phyloP scores from a whole-genome alignment of 1,140 invertebrate genomes.

The Pseudomyrmex gracilis region DNA sequence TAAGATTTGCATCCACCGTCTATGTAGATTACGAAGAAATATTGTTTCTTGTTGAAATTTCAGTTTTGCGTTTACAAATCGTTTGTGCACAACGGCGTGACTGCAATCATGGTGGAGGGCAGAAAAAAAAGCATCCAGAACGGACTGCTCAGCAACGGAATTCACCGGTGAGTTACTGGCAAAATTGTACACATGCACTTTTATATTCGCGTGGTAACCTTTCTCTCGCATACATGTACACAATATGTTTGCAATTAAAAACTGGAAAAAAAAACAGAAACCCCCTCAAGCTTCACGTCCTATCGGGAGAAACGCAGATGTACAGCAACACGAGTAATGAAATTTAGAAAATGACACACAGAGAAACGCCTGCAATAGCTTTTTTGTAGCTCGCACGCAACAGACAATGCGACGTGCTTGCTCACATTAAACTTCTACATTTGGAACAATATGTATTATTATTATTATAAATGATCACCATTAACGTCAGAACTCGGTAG shows the following conservation, averaged over 20 bases:
- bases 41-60: conserved; percentile 15
- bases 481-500: not conserved
- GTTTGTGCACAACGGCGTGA: not conserved
- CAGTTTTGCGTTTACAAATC: conserved; percentile 2
- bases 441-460: not conserved
- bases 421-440: not conserved
- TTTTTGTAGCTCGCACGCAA: not conserved
- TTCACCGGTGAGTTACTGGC: conserved; percentile 39
- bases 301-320: not conserved
- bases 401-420: conserved; percentile 28
- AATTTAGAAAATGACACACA: not conserved
- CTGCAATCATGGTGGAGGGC: conserved; percentile 31
- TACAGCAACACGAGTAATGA: not conserved
- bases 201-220: not conserved
- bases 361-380: not conserved
- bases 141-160: conserved; percentile 35
- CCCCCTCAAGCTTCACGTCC: conserved; percentile 28
- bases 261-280: not conserved
- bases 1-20: too few species aligned
- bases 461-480: conserved; percentile 1
- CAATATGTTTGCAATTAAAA: not conserved
- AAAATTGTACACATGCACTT: conserved; percentile 4
- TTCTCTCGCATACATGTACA: not conserved
- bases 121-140: conserved; percentile 32
- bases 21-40: too few species aligned